Conservation (phyloP, 1,140 invertebrate species). For the Chironomus striatipennis region DNA sequence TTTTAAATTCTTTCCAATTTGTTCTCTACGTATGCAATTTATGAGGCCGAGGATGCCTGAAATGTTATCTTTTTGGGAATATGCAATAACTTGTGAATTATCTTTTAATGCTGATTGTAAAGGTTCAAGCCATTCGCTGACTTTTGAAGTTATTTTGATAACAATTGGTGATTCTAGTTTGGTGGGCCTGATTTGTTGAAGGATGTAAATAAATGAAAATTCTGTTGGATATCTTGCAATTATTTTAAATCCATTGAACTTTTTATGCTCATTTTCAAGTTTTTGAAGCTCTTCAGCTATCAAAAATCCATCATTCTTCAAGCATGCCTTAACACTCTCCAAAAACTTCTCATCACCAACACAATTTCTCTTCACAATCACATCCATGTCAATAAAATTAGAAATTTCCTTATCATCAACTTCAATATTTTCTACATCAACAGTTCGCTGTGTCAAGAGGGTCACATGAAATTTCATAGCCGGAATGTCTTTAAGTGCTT, state of each 20-base stretch:
- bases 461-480: background rate
- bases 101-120: background rate
- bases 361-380: background rate
- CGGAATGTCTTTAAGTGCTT: background rate
- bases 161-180: background rate
- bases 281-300: background rate
- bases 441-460: background rate
- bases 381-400: background rate
- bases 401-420: background rate
- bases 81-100: background rate
- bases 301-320: background rate
- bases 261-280: background rate
- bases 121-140: background rate
- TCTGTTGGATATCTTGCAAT: background rate
- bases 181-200: background rate
- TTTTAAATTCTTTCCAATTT: background rate
- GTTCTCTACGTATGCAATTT: background rate
- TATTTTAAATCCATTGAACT: background rate
- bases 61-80: background rate
- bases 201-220: background rate
- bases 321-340: background rate
- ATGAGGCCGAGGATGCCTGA: background rate
- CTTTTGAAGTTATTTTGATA: background rate
- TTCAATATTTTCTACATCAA: background rate
- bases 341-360: background rate